These are phyloP conservation scores for Ladona fulva DNA, from an alignment of 1,140 invertebrate species.

Conservation along the genomic window DNA sequence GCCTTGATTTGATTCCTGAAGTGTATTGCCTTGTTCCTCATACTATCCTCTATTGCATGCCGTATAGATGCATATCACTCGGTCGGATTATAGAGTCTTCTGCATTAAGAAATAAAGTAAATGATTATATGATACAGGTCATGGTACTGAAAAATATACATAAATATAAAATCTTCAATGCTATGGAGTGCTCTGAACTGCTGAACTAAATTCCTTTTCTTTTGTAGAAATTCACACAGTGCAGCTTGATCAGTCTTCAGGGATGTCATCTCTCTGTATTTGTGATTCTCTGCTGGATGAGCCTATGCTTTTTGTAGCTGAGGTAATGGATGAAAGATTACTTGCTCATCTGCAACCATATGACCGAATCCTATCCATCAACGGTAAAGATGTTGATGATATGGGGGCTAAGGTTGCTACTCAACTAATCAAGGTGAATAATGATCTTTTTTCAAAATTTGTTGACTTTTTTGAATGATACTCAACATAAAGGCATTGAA, in stretches of 20 bases:
- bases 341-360: constrained; percentile 47
- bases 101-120: too few species aligned
- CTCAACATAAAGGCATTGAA: too few species aligned
- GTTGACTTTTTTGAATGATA: too few species aligned
- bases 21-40: too few species aligned
- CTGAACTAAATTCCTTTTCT: not conserved
- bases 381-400: constrained; percentile 38
- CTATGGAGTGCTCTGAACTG: too few species aligned
- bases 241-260: constrained; percentile 35
- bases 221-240: constrained; percentile 38
- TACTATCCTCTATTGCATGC: too few species aligned
- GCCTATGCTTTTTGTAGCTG: constrained; percentile 40
- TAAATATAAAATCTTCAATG: too few species aligned
- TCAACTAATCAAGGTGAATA: constrained; percentile 37
- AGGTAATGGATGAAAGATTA: constrained; percentile 40
- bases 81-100: too few species aligned
- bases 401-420: constrained; percentile 40
- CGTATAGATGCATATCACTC: too few species aligned
- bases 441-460: not conserved
- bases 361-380: constrained; percentile 49
- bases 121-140: too few species aligned
- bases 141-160: too few species aligned
- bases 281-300: constrained; percentile 36
- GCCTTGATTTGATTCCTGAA: too few species aligned
- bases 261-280: constrained; percentile 40